These are phyloP conservation scores for Wiebesia pumilae DNA, from an alignment of 1,140 invertebrate genomes.

Conservation along the genomic window DNA sequence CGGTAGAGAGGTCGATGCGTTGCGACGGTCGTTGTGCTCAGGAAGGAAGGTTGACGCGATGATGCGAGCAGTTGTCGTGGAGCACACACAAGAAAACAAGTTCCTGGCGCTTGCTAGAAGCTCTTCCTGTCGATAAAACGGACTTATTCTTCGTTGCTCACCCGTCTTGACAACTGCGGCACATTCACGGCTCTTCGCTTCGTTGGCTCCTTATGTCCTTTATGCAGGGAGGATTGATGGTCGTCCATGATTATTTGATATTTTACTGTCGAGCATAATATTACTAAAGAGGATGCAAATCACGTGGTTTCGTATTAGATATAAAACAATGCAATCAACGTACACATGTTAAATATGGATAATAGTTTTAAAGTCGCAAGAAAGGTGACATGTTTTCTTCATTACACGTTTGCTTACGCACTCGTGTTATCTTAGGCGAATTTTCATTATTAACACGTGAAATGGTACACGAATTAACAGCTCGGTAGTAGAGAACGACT, in stretches of 20 bases:
- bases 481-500: too few relatives aligned
- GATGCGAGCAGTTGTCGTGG: not conserved
- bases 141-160: slow-evolving; percentile 6
- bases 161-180: not conserved
- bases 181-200: not conserved
- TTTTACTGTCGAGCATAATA: not conserved
- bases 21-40: not conserved
- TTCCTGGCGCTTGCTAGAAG: not conserved
- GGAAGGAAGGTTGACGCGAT: not conserved
- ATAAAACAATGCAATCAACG: not conserved
- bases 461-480: too few relatives aligned
- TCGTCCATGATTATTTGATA: too few relatives aligned
- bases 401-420: too few relatives aligned
- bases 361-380: not conserved
- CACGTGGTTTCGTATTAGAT: not conserved
- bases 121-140: slow-evolving; percentile 13
- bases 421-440: not conserved
- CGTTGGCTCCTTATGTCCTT: not conserved
- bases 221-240: not conserved
- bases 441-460: too few relatives aligned
- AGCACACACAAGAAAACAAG: slow-evolving; percentile 18
- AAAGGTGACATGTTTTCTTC: not conserved
- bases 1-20: not conserved
- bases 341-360: not conserved
- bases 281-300: slow-evolving; percentile 18